Base-by-base conservation (phyloP, 2,113 vertebrate species). In the Montifringilla adamsi region DNA sequence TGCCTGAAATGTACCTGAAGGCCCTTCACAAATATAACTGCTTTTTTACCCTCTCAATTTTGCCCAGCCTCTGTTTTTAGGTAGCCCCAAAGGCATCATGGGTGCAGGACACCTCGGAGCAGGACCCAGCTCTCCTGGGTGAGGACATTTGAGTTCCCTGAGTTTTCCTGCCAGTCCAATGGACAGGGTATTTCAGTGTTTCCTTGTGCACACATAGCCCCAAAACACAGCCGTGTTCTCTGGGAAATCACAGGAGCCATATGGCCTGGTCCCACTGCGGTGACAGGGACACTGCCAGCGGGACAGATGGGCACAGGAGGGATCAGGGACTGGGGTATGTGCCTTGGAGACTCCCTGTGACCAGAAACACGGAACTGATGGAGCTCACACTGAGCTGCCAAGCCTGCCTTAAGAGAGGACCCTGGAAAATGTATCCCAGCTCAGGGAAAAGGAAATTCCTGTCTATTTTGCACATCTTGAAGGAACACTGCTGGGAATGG, bases 91-190 rank as follows among this genome's bases (percentile, higher is more conserved):
- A 78, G 18, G 31, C 18, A 53, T 35, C 24, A 14, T 17, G 30
- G 27, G 10, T 28, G 10, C 31, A 56, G 52, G 22, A 55, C 33
- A 37, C 14, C 41, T 52, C 0, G 0, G 22, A 62, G 66, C 60
- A 58, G 43, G 14, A 55, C 23, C 44, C 6, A 3, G 11, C 19
- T 62, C 37, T 27, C 31, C 9, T 15, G 26, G 23, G 24, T 66
- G 39, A 80, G 72, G 69, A 37, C 17, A 7, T 39, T 14, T 16
- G 35, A 15, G 15, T 15, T 59, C 13, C 44, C 30, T 10, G 22
- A 31, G 10, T 28, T 92, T 30, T 44, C 50, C 50, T 39, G 24
- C 56, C 70, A 26, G 7, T 28, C 37, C 24, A 17, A 4, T 4
- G 44, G 44, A 44, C 15, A 0, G 13, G 6, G 15, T 3, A 26